Evolutionary conservation across 1,140 invertebrate genomes (phyloP).

Genomic region (Drosophila chauvacae): DNA sequence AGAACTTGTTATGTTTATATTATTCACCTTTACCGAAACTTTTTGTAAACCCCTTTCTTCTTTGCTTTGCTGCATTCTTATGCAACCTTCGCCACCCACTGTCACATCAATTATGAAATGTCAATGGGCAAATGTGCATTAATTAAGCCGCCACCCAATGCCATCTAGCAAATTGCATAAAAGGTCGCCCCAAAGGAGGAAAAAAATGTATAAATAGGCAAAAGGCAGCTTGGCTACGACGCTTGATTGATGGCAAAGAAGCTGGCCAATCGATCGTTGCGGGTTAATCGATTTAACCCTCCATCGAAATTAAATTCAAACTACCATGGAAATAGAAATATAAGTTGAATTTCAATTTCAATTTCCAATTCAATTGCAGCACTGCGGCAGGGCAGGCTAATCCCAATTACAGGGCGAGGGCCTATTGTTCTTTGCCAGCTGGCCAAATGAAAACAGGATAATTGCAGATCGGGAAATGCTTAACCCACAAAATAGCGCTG

Average conservation of each 20-base stretch:
- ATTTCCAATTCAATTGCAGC: conserved; percentile 3
- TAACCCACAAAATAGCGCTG: conserved; percentile 6
- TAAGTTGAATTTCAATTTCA: background rate
- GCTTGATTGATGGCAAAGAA: conserved; percentile 31
- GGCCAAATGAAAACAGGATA: conserved; percentile 1
- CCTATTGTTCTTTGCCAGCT: too few species aligned
- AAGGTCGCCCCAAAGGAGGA: conserved; percentile 10
- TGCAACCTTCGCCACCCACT: conserved; percentile 1
- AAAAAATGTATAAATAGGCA: background rate
- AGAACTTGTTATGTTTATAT: too few species aligned
- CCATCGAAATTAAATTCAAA: background rate
- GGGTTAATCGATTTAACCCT: conserved; percentile 13
- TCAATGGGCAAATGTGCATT: conserved; percentile 33
- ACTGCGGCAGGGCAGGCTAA: conserved; percentile 11
- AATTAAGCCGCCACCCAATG: conserved; percentile 10
- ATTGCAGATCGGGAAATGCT: conserved; percentile 21
- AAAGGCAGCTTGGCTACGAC: background rate
- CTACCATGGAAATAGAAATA: background rate
- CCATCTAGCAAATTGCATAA: conserved; percentile 22
- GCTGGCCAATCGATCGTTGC: conserved; percentile 22
- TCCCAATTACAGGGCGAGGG: conserved; percentile 18
- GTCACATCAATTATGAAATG: conserved; percentile 41
- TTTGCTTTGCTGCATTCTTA: background rate
- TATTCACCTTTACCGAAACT: background rate
- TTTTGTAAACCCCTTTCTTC: background rate